Base-by-base conservation (phyloP, 2,888 invertebrate species). In the Ormyrus thymus region DNA sequence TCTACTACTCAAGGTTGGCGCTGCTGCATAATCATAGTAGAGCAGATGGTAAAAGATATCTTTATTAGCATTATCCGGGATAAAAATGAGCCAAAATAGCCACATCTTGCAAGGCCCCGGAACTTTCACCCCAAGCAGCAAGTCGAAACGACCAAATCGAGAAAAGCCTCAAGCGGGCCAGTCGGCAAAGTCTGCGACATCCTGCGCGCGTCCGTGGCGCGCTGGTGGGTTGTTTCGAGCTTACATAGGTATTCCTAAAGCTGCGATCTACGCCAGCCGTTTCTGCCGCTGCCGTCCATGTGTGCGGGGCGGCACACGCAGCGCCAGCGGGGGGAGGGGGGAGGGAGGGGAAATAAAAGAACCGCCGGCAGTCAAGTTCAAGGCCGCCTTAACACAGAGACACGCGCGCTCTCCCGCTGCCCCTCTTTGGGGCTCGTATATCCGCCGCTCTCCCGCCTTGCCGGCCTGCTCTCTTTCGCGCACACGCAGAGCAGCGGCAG, bases 361-460 rank as follows among this genome's bases (percentile, higher is more conserved):
- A 87, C 86, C 84, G 86, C 81, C 84, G 86, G 83, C 85, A 88
- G 85, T 86, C 87, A 88, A 88, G 88, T 88, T 88, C 88, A 88
- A 88, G 88, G 88, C 88, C 86, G 82, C 72, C 3, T 80, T 62
- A 70, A 69, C 69, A 76, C 45, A 56, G 69, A 58, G 76, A 45
- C 79, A 74, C 78, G 59, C 53, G n/a, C 71, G 62, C 62, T 15
- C 7, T 10, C 53, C n/a, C 7, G 9, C 55, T 43, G 11, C 8
- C 71, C 48, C 51, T 11, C 29, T 29, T 29, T 79, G 64, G 9
- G 48, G n/a, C 53, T 61, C 11, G 45, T 55, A 55, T 48, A 56
- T 56, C 46, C 9, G 45, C 45, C 13, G n/a, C 59, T 61, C 68
- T 64, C 76, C 29, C 72, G 59, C 55, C 43, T 43, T 66, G 72